Evolutionary conservation across 2,888 invertebrate genomes (phyloP).

Genomic region (Mythimna impura): DNA sequence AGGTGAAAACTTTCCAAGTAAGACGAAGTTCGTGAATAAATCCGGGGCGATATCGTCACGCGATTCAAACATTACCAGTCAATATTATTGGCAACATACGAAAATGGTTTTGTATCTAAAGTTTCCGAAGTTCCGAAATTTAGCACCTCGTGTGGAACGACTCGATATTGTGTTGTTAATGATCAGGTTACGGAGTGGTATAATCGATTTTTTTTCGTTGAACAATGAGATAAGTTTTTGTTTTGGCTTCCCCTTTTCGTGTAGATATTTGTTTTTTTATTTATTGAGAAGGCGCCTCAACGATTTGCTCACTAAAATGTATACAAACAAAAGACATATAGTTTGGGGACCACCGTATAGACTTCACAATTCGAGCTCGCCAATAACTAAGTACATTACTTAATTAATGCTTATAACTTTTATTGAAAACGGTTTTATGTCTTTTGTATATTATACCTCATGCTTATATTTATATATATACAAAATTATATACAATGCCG

Average conservation of each 20-base stretch:
- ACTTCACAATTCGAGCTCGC: too few species aligned
- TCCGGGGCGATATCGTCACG: slow-evolving; percentile 54
- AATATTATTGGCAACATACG: slow-evolving; percentile 53
- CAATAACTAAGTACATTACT: too few species aligned
- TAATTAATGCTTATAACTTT: too few species aligned
- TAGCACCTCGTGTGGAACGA: slow-evolving; percentile 44
- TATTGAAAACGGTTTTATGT: too few species aligned
- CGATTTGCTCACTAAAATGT: too few species aligned
- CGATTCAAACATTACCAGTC: slow-evolving; percentile 60
- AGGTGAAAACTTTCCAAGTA: slow-evolving; percentile 57
- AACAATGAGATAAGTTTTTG: slow-evolving; percentile 42
- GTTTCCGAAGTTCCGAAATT: slow-evolving; percentile 47
- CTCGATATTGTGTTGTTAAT: slow-evolving; percentile 39
- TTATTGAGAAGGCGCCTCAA: too few species aligned
- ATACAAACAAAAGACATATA: too few species aligned
- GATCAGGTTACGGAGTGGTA: slow-evolving; percentile 25
- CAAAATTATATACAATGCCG: too few species aligned
- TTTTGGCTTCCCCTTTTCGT: neutral
- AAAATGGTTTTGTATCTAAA: slow-evolving; percentile 51
- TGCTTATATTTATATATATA: too few species aligned
- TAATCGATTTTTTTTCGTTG: slow-evolving; percentile 36
- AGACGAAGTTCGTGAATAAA: slow-evolving; percentile 49
- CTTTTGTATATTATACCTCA: too few species aligned
- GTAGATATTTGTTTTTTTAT: too few species aligned
- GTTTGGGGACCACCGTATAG: too few species aligned